Conservation (phyloP, 2,797 vertebrate genomes). For the Poeciliopsis presidionis region DNA sequence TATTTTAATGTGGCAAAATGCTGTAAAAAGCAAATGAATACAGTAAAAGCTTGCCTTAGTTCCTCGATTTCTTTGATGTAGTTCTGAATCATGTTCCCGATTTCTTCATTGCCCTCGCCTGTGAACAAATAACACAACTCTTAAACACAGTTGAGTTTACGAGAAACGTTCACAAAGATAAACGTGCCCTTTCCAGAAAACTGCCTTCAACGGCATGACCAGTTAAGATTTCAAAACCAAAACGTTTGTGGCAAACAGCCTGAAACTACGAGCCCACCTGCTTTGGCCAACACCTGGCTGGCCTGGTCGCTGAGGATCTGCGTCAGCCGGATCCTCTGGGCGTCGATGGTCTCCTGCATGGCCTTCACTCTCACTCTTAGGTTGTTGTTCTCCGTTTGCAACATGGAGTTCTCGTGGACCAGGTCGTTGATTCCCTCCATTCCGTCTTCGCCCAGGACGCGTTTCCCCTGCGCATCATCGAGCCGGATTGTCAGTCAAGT, state of each 20-base stretch:
- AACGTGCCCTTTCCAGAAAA: not conserved
- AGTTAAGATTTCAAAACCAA: not conserved
- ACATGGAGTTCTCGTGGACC: constrained; percentile 97
- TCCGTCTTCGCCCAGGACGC: constrained; percentile 93
- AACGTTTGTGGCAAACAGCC: not conserved
- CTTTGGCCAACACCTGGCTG: constrained; percentile 87
- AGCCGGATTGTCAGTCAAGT: not conserved
- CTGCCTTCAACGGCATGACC: not conserved
- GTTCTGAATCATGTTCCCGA: constrained; percentile 96
- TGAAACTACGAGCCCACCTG: constrained; percentile 76
- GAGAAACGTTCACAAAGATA: not conserved
- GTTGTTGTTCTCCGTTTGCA: constrained; percentile 96
- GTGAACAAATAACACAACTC: constrained; percentile 38
- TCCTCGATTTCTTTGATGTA: constrained; percentile 99
- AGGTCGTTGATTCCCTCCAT: constrained; percentile 95
- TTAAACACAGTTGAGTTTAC: not conserved
- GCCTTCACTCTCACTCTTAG: constrained; percentile 94
- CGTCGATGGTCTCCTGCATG: constrained; percentile 96
- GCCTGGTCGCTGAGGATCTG: constrained; percentile 92
- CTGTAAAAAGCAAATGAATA: not conserved
- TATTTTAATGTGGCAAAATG: not conserved
- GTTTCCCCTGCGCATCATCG: constrained; percentile 86
- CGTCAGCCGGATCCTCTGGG: constrained; percentile 87
- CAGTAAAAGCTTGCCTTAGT: constrained; percentile 84
- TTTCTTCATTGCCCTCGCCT: constrained; percentile 97